Percentiles rank a stretch among this genome's conserved stretches.
Evolutionary conservation across 1,140 invertebrate species (phyloP).

Genomic region (Scaptomyza montana): DNA sequence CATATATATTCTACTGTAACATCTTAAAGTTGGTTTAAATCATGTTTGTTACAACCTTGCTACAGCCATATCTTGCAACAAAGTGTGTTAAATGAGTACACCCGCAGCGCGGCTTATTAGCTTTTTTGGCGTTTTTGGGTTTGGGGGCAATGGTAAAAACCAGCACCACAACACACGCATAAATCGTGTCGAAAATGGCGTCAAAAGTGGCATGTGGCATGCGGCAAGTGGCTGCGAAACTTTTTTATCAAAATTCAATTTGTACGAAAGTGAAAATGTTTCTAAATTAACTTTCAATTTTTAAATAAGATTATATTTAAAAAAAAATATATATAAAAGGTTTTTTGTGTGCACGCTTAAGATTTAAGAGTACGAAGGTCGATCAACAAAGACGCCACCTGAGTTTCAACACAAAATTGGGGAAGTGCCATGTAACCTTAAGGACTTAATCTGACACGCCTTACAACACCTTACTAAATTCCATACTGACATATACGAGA

Average conservation of each 20-base stretch:
- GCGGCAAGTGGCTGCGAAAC: slow-evolving; percentile 44
- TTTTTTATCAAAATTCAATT: slow-evolving; percentile 73
- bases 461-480: not conserved
- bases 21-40: not conserved
- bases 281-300: slow-evolving; percentile 33
- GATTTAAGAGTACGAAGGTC: slow-evolving; percentile 6
- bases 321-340: slow-evolving; percentile 9
- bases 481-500: not conserved
- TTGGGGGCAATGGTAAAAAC: slow-evolving; percentile 9
- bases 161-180: slow-evolving; percentile 19
- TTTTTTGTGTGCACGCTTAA: not conserved
- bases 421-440: not conserved
- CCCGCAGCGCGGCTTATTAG: slow-evolving; percentile 26
- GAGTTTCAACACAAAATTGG: not conserved
- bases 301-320: slow-evolving; percentile 14
- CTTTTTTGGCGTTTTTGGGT: not conserved
- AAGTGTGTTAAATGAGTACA: slow-evolving; percentile 14
- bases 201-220: slow-evolving; percentile 48
- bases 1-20: not conserved
- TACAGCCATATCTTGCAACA: slow-evolving; percentile 11
- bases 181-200: slow-evolving; percentile 52
- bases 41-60: not conserved
- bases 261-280: slow-evolving; percentile 65
- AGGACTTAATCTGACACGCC: not conserved
- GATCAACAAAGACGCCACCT: not conserved